Base-by-base conservation (phyloP, 2,888 invertebrate genomes). In the Blastobasis lacticolella region DNA sequence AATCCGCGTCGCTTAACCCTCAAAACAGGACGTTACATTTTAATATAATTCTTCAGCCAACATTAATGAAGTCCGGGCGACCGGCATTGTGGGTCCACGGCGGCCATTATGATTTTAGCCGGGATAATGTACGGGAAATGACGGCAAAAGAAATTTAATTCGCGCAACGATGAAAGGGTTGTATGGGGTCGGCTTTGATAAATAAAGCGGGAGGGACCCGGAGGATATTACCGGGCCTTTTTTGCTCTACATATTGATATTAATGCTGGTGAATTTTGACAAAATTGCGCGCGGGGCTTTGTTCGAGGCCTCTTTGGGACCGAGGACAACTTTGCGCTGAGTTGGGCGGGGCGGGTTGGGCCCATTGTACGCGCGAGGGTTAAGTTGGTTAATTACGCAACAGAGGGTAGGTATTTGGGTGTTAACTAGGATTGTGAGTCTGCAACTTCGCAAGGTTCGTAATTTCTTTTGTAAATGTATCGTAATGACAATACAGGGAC, bases 91-190 rank as follows among this genome's bases (percentile, higher is more conserved):
- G 86, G 85, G 59, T 58, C 67, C 61, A 67, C 70, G 71, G 71
- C 67, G 64, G 64, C 84, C 85, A 87, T 87, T 87, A 86, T 86
- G 84, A 85, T 86, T 84, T 80, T 81, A 84, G 77, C 85, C 84
- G 80, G 81, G 86, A 86, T 87, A 87, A 88, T 87, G 85, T 72
- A 86, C 85, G 87, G 88, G 88, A 88, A 88, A 87, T 88, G 87
- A 88, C 87, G 85, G 83, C 74, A 87, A 87, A 87, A 87, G 87
- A 88, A 87, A 87, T 88, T 87, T 86, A 87, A 88, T 87, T 87
- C 86, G 80, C 83, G 78, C 78, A 84, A 78, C 86, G 82, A 81
- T 83, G 86, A 87, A 88, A 87, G 87, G 88, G 88, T 88, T 87
- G 81, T 87, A 82, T 65, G 71, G 79, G 82, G 83, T 79, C 81